Percentiles rank a stretch among this genome's conserved stretches.
phyloP scores from a whole-genome alignment of 2,113 vertebrate genomes.

The Esox niger region DNA sequence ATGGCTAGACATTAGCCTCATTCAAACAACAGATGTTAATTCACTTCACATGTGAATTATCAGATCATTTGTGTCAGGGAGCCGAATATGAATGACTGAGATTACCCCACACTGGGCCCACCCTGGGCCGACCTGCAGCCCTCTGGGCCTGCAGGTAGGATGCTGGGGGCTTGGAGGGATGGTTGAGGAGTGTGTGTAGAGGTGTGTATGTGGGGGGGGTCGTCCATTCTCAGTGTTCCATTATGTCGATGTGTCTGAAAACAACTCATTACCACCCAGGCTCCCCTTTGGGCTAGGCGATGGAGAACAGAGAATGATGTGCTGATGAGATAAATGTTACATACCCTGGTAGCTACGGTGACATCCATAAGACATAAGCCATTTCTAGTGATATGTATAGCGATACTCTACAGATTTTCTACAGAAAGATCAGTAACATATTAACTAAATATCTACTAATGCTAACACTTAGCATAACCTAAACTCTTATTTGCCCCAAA shows the following conservation, averaged over 20 bases:
- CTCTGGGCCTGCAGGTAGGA: conserved; percentile 58
- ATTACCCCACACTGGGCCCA: conserved; percentile 67
- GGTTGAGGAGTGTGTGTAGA: neutral
- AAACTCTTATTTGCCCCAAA: too few species aligned
- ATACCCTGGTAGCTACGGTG: neutral
- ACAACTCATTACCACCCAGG: conserved; percentile 52
- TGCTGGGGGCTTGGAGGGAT: conserved; percentile 30
- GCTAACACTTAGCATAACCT: too few species aligned
- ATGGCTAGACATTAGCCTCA: conserved; percentile 72
- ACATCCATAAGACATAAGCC: neutral
- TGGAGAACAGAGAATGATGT: conserved; percentile 43
- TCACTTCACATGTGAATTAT: conserved; percentile 74
- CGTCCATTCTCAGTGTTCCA: conserved; percentile 42
- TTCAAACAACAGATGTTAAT: conserved; percentile 80
- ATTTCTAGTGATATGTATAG: neutral
- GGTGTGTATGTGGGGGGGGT: conserved; percentile 4
- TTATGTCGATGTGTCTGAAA: conserved; percentile 56
- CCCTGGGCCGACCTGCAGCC: conserved; percentile 50
- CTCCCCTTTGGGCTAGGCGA: conserved; percentile 52
- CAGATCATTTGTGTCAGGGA: conserved; percentile 75
- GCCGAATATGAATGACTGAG: conserved; percentile 74
- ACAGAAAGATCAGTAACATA: too few species aligned
- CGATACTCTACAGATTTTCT: too few species aligned
- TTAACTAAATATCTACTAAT: too few species aligned
- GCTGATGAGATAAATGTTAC: neutral